Evolutionary conservation across 2,797 vertebrate genomes (phyloP).

Genomic region (Alfaro cultratus): DNA sequence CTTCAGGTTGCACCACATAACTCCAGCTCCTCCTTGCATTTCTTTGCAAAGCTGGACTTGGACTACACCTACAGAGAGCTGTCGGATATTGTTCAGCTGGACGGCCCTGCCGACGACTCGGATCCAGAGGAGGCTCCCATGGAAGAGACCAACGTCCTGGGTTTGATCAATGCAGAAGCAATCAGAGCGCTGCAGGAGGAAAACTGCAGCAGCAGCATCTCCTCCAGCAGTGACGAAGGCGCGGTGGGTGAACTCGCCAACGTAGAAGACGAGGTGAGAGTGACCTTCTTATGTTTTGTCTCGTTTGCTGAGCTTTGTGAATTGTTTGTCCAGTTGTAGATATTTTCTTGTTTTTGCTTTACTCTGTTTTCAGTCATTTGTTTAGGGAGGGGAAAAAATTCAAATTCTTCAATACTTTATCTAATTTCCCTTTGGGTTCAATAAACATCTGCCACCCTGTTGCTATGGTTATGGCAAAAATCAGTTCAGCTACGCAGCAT

Average conservation of each 20-base stretch:
- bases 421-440: too few species aligned
- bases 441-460: too few species aligned
- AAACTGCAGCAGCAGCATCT: slow-evolving; percentile 78
- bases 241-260: slow-evolving; percentile 76
- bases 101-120: slow-evolving; percentile 87
- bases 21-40: background rate
- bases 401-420: too few species aligned
- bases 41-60: slow-evolving; percentile 67
- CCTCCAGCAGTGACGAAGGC: slow-evolving; percentile 82
- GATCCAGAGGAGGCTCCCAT: slow-evolving; percentile 78
- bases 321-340: background rate
- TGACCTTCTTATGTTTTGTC: background rate
- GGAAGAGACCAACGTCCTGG: slow-evolving; percentile 88
- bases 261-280: slow-evolving; percentile 77
- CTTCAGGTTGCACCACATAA: background rate
- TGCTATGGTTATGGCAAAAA: too few species aligned
- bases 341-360: background rate
- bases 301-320: background rate
- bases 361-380: background rate
- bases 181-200: slow-evolving; percentile 87
- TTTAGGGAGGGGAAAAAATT: background rate
- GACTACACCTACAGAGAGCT: slow-evolving; percentile 77
- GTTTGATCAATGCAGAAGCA: slow-evolving; percentile 86
- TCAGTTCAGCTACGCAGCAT: too few species aligned
- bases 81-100: slow-evolving; percentile 89